Evolutionary conservation across 1,140 invertebrate species (phyloP).

Genomic region (Tribolium castaneum): DNA sequence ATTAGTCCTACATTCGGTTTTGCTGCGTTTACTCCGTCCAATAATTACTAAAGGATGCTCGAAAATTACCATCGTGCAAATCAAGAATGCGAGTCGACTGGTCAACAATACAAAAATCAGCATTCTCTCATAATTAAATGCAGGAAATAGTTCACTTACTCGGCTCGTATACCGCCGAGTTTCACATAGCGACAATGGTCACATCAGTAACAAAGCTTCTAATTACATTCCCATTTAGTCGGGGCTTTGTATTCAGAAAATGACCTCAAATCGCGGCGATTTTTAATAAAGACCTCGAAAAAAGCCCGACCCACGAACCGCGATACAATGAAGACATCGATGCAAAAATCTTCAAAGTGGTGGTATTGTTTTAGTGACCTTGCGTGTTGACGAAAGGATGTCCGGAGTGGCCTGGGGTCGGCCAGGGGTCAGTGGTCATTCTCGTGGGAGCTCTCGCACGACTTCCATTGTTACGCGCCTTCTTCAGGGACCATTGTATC

Average conservation of each 20-base stretch:
- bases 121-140: conserved; percentile 36
- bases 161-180: conserved; percentile 20
- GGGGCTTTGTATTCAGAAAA: conserved; percentile 28
- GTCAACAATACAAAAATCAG: conserved; percentile 34
- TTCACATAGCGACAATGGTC: conserved; percentile 33
- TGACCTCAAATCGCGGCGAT: conserved; percentile 9
- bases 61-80: neutral
- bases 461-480: conserved; percentile 36
- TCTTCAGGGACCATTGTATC: conserved; percentile 32
- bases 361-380: conserved; percentile 1
- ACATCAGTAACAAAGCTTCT: conserved; percentile 30
- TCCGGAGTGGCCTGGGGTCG: conserved; percentile 36
- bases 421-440: conserved; percentile 37
- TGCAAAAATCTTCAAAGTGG: conserved; percentile 15
- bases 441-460: conserved; percentile 38
- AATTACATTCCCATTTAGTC: conserved; percentile 28
- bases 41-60: neutral
- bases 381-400: conserved; percentile 34
- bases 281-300: conserved; percentile 4
- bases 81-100: conserved; percentile 33
- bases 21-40: neutral
- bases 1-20: neutral
- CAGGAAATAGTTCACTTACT: conserved; percentile 34
- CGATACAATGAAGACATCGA: neutral
- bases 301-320: neutral